Base-by-base conservation (phyloP, 1,140 invertebrate species). In the Drosophila ercepeae region DNA sequence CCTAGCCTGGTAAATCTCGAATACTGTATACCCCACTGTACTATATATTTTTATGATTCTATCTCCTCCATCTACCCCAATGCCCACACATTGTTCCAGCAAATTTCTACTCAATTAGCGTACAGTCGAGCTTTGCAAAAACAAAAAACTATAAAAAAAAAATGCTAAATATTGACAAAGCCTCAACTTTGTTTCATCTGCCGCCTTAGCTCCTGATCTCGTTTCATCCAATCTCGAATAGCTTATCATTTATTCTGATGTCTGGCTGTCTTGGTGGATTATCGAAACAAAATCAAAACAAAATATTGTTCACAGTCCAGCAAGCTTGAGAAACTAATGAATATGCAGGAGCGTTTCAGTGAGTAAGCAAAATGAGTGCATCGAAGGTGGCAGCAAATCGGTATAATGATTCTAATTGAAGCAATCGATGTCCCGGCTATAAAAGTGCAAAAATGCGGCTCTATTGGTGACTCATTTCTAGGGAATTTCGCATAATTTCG, bases 71-170 rank as follows among this genome's bases (percentile, higher is more conserved):
- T 79, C 75, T 83, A 60, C 48, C 64, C 44, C 32, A 44, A 2
- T 57, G 53, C 64, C 36, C 39, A 34, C 64, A 36, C 18, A 36
- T 29, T 8, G 18, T 42, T 29, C 39, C 50, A 55, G 14, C 16
- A 25, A 59, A 42, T 67, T 64, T 32, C 46, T 68, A 55, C 55
- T 84, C 67, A 75, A 76, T 86, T 86, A 84, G 58, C 75, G 67
- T 76, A 63, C 65, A 59, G 51, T 61, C 75, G 32, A 53, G 46
- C 45, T 50, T 67, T 57, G 51, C 64, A 25, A 57, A 73, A 73
- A 54, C 46, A 13, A 64, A 29, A 73, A 50, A 72, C 49, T 39
- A 23, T 32, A 34, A 58, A 49, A 58, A 49, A 36, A 48, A 48
- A 27, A 60, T 42, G 52, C 41, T 48, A 29, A 60, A 53, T 60